Evolutionary conservation across 2,797 vertebrate genomes (phyloP), one percentile per base, ranked within the genome.

Genomic region (Pyrocephalus nanus): DNA sequence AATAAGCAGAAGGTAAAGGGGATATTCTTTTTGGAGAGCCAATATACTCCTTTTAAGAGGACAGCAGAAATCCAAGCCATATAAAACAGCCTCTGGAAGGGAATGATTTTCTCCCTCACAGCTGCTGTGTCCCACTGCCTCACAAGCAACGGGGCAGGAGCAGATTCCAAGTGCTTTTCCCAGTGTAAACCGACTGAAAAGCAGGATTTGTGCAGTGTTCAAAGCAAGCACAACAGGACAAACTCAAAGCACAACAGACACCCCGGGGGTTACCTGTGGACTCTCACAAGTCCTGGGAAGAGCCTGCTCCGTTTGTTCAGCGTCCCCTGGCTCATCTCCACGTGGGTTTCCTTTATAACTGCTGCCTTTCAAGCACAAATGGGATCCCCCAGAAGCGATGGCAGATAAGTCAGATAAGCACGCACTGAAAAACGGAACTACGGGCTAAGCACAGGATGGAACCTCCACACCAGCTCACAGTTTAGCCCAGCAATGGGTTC

Each of bases 381-480:
- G 36, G 8, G 92, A 70, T 15, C n/a, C 76, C 82, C 80, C 79
- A 48, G 45, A 53, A 53, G 40, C 6, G 84, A 95, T 38, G 91
- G 92, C 91, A 83, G 75, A 91, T 79, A 42, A 62, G 78, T 2
- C 22, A 93, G 93, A 89, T 70, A 89, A 93, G 72, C 54, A 25
- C 1, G 15, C 53, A 43, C 3, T 48, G 72, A 92, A 96, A 96
- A 96, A 66, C 87, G 95, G 95, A 97, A 96, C 93, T 90, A n/a
- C 8, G 16, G 61, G 29, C 89, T 82, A 71, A 65, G 74, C 86
- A 55, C 78, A 30, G 61, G 11, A 27, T 50, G 66, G 61, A 76
- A 76, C 13, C 54, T 55, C 32, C 43, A 20, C 1, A n/a, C 50
- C 19, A 54, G 45, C 88, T 61, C 38, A 50, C 1, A 2, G 23